A percentile compares a stretch with the other conserved stretches of the same genome.
Evolutionary conservation across 2,113 vertebrate species (phyloP).

Genomic region (Mormyrus iriodes): DNA sequence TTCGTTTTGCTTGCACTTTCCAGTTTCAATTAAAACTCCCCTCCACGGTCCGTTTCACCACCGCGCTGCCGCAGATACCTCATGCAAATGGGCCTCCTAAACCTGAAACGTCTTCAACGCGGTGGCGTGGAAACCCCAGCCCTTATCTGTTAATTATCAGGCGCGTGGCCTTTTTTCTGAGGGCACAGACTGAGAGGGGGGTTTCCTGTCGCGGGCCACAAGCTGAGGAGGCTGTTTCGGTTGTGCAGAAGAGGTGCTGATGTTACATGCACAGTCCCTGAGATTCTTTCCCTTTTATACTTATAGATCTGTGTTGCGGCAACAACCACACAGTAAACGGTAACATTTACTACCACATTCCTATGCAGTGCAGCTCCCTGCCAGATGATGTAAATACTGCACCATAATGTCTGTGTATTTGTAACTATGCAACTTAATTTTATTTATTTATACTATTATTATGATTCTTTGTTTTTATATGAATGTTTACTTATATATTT

Average conservation of each 20-base stretch:
- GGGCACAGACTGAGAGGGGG: conserved; percentile 23
- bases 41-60: conserved; percentile 4
- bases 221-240: not conserved
- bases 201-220: not conserved
- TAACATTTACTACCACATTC: not conserved
- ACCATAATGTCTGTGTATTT: not conserved
- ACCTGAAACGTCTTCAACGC: not conserved
- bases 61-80: conserved; percentile 2
- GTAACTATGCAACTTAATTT: not conserved
- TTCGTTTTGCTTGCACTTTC: not conserved
- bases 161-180: not conserved
- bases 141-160: not conserved
- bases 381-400: not conserved
- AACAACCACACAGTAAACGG: not conserved
- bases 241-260: not conserved
- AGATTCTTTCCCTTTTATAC: not conserved
- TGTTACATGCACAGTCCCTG: not conserved
- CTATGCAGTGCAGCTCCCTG: not conserved
- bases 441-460: not conserved
- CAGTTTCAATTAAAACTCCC: conserved; percentile 22
- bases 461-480: not conserved
- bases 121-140: not conserved
- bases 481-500: not conserved
- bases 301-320: not conserved
- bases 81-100: conserved; percentile 16